Evolutionary conservation across 2,113 vertebrate species (phyloP), one percentile per base, ranked within the genome.

Genomic region (Strix aluco): DNA sequence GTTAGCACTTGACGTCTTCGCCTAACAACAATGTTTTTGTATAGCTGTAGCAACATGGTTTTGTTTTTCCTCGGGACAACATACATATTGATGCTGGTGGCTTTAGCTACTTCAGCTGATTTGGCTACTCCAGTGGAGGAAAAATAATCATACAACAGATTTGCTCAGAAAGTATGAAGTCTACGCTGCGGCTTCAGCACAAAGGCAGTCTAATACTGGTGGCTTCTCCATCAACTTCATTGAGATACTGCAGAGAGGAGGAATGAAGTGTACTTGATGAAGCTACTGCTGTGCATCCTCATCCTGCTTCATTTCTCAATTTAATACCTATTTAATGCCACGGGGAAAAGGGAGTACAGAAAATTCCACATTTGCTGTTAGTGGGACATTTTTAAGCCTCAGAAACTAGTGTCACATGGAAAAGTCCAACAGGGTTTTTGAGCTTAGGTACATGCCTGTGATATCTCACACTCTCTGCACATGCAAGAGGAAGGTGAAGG

Each of bases 141-240:
- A 92, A 80, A 69, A 40, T n/a, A 11, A 79, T 70, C 3, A 4
- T 18, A 49, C 15, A 57, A n/a, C 5, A 49, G 58, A 40, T 83
- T 62, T 65, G 46, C 77, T 78, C 27, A 66, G 72, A n/a, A 14
- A 44, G 10, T 11, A 26, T 7, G 40, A 72, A 47, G 25, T 16
- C 34, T 38, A 5, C 1, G 1, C 32, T 52, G n/a, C 0, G 1
- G 52, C 23, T 85, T 80, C 34, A 57, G 20, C 1, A 2, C 42
- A 78, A 23, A 32, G 32, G 14, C 4, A 2, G 40, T 34, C 27
- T 55, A 5, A 34, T 34, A 34, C 16, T 36, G 44, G 20, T 57
- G 29, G 32, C 51, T 82, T 81, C 32, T 77, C 22, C 40, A 30
- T 32, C 59, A 74, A 9, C 62, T 63, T 62, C 36, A 42, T 36